These are phyloP conservation scores for Neogale vison DNA, from an alignment of 2,113 vertebrate genomes.

Conservation along the genomic window DNA sequence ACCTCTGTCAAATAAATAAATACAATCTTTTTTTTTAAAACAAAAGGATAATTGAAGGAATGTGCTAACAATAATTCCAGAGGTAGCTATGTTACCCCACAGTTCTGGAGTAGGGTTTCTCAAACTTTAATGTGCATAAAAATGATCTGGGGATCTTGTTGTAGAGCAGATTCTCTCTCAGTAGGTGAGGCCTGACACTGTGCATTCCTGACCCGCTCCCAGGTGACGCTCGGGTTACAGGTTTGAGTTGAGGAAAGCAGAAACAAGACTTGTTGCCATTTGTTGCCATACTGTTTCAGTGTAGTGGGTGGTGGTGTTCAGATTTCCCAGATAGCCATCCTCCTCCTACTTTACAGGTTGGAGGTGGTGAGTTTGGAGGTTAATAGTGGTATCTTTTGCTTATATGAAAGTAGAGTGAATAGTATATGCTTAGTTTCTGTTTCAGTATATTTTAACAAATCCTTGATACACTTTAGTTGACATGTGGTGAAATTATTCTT, in stretches of 20 bases:
- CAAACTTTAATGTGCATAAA: background rate
- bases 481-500: background rate
- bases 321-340: background rate
- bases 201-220: background rate
- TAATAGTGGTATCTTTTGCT: background rate
- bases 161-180: background rate
- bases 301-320: background rate
- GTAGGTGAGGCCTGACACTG: background rate
- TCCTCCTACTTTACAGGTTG: background rate
- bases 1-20: too few relatives aligned
- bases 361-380: background rate
- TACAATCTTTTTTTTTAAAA: too few relatives aligned
- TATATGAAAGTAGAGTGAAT: background rate
- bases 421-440: background rate
- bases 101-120: background rate
- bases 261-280: background rate
- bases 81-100: background rate
- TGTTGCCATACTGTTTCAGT: constrained; percentile 4
- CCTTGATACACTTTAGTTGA: background rate
- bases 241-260: background rate
- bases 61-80: background rate
- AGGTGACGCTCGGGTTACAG: background rate
- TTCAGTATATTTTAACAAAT: background rate
- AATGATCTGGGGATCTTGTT: background rate
- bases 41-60: background rate